Evolutionary conservation across 2,797 vertebrate genomes (phyloP).

Genomic region (Cephalopachus bancanus): DNA sequence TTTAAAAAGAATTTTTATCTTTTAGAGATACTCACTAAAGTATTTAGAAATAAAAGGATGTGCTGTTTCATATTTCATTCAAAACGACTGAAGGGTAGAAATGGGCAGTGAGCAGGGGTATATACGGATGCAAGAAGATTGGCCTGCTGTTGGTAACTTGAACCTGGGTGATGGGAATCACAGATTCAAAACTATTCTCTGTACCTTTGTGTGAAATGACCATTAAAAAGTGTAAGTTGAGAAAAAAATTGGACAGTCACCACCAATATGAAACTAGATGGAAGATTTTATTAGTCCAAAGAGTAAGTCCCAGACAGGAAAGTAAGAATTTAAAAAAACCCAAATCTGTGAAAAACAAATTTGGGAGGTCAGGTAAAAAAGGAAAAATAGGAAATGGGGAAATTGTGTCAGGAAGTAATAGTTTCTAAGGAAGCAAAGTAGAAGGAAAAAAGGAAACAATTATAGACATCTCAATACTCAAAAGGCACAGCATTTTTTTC

Average conservation of each 20-base stretch:
- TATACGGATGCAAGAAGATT: background rate
- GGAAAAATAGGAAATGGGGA: background rate
- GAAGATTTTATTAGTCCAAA: slow-evolving; percentile 8
- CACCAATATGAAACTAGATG: background rate
- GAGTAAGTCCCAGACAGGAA: background rate
- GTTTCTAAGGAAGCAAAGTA: background rate
- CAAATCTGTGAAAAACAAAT: background rate
- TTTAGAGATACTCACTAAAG: background rate
- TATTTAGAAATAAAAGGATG: slow-evolving; percentile 48
- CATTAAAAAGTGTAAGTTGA: background rate
- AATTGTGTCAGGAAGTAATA: background rate
- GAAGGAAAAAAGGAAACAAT: background rate
- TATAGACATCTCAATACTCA: background rate
- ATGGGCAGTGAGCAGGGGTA: background rate
- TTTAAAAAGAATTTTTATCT: background rate
- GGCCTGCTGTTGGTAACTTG: background rate
- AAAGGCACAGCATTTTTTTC: background rate
- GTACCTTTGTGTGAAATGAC: background rate
- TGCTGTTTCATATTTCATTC: background rate
- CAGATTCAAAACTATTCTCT: background rate
- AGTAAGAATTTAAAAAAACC: background rate
- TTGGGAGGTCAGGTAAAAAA: background rate
- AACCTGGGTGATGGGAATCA: background rate
- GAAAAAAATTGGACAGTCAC: background rate
- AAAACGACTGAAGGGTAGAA: background rate